These are phyloP conservation scores for Gobiocypris rarus DNA, from an alignment of 2,113 vertebrate species.

Conservation along the genomic window DNA sequence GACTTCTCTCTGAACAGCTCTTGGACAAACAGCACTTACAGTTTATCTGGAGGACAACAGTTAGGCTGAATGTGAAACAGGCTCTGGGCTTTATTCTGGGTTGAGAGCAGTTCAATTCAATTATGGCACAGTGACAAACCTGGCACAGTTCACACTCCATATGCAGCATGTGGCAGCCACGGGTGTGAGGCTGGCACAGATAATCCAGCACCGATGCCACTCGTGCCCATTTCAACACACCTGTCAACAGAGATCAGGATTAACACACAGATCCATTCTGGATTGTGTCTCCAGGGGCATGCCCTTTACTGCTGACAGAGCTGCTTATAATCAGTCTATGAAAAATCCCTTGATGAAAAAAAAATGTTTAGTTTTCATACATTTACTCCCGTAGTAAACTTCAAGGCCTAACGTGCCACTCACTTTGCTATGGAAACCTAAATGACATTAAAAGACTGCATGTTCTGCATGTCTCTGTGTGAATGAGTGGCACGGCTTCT, in stretches of 20 bases:
- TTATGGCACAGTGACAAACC: slow-evolving; percentile 33
- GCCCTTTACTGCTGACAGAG: slow-evolving; percentile 32
- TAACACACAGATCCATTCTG: slow-evolving; percentile 51
- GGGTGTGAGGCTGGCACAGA: slow-evolving; percentile 31
- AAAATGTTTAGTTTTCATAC: background rate
- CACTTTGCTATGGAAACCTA: background rate
- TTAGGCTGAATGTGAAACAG: background rate
- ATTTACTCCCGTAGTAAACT: background rate
- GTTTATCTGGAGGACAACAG: background rate
- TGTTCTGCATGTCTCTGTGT: background rate
- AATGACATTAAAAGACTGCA: background rate
- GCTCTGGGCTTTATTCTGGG: slow-evolving; percentile 8
- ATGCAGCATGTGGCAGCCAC: slow-evolving; percentile 29
- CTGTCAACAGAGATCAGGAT: slow-evolving; percentile 61
- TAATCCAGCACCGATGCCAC: background rate
- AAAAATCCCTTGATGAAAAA: background rate
- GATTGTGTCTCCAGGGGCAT: slow-evolving; percentile 41
- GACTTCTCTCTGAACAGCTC: background rate
- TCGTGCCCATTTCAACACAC: slow-evolving; percentile 37
- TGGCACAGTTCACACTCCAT: slow-evolving; percentile 45
- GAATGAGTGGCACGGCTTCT: background rate
- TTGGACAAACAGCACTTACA: background rate
- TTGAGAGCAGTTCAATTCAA: slow-evolving; percentile 33
- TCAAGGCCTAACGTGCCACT: background rate
- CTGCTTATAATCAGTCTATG: background rate